Evolutionary conservation across 2,888 invertebrate genomes (phyloP), one percentile per base, ranked within the genome.

Genomic region (Diadegma fenestrale): DNA sequence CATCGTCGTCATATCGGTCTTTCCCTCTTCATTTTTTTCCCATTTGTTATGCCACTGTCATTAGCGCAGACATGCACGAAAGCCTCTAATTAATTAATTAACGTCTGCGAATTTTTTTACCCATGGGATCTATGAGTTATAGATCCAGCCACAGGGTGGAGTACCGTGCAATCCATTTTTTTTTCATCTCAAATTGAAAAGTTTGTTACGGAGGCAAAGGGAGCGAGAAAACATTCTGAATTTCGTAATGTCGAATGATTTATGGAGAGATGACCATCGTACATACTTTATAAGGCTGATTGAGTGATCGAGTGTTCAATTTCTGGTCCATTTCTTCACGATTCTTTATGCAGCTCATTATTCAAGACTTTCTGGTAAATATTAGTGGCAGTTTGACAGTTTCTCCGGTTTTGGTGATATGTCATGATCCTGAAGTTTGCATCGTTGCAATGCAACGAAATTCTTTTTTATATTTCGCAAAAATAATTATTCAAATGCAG

Each of bases 21-120:
- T 48, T 14, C 7, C 48, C 8, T 33, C 19, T n/a, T 17, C 8
- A 14, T 41, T 37, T 77, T 77, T 51, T 79, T 43, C 17, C 43
- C 33, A 45, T 85, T 58, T 75, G 43, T 78, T 72, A 72, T 64
- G 19, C 45, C 45, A 48, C 69, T 64, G 73, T 73, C 61, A 58
- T 78, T 78, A 79, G 75, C 48, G 33, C 19, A 43, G 69, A 26
- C 54, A 58, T 45, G 80, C 64, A 75, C 73, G 81, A 48, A 85
- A 75, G 63, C 17, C 19, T 45, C 45, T 75, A 77, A 81, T 84
- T 84, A 84, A 84, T 85, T 79, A 79, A 80, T 66, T 69, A 81
- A 33, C 61, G 41, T 58, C 75, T 71, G 69, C 43, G 43, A 78
- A 69, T 78, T 64, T 45, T 66, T 48, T 45, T 48, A 22, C 48